These are phyloP conservation scores for Elymnias hypermnestra DNA, from an alignment of 1,140 invertebrate genomes.

Conservation along the genomic window DNA sequence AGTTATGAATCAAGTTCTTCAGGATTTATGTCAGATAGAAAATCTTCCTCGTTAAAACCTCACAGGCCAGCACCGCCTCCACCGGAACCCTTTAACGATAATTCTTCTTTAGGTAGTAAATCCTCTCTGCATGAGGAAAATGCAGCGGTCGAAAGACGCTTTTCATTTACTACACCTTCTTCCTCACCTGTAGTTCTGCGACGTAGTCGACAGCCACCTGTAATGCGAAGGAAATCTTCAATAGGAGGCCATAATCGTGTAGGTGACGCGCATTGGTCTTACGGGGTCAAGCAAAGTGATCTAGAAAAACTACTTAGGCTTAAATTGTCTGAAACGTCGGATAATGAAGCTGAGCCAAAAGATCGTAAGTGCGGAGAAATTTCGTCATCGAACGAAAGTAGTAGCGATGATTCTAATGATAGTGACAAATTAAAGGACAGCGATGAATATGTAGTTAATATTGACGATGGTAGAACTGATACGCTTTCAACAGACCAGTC, in stretches of 20 bases:
- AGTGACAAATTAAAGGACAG: constrained; percentile 49
- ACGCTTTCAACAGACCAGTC: constrained; percentile 62
- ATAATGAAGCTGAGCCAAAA: constrained; percentile 52
- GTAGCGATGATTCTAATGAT: constrained; percentile 47
- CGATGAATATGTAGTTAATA: constrained; percentile 53
- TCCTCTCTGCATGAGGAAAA: constrained; percentile 38
- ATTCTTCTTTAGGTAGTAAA: constrained; percentile 41
- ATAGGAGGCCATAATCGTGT: constrained; percentile 39
- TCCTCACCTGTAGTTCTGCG: constrained; percentile 52
- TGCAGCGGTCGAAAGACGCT: constrained; percentile 36
- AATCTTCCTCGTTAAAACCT: constrained; percentile 43
- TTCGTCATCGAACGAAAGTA: constrained; percentile 38
- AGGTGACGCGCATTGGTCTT: constrained; percentile 65
- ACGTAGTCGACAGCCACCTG: constrained; percentile 58
- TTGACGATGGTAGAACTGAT: constrained; percentile 56
- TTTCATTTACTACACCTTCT: constrained; percentile 49
- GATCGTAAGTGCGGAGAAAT: constrained; percentile 17
- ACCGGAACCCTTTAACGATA: constrained; percentile 54
- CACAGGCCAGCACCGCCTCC: constrained; percentile 62
- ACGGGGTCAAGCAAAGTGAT: constrained; percentile 65
- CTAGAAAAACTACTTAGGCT: constrained; percentile 62
- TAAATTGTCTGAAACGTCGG: constrained; percentile 57
- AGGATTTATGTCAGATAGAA: constrained; percentile 64
- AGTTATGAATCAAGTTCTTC: constrained; percentile 65
- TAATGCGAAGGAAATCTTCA: constrained; percentile 60